Evolutionary conservation across 2,797 vertebrate species (phyloP).

Genomic region (Enteromius thamalakanensis): DNA sequence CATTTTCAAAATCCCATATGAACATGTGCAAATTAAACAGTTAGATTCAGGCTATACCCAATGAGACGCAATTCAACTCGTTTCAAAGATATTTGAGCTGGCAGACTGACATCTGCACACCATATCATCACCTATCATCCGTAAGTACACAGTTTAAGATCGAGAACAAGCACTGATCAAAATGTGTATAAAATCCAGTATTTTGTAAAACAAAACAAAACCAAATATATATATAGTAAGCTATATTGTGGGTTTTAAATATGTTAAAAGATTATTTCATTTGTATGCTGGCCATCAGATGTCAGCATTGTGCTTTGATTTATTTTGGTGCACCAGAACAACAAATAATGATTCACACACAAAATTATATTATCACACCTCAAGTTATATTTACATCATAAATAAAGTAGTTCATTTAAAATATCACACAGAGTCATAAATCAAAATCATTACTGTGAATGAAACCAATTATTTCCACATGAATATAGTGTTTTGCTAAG

Average conservation of each 20-base stretch:
- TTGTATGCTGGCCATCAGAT: conserved; percentile 19
- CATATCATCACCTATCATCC: not conserved
- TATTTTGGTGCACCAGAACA: not conserved
- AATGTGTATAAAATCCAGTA: too few species aligned
- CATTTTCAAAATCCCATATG: conserved; percentile 56
- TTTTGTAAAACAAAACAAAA: not conserved
- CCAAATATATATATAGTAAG: not conserved
- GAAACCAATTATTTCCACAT: not conserved
- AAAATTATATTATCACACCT: conserved; percentile 18
- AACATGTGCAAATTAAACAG: conserved; percentile 47
- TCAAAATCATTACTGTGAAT: not conserved
- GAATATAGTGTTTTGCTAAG: conserved; percentile 35
- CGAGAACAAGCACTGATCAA: not conserved
- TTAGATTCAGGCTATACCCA: conserved; percentile 58
- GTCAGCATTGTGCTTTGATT: conserved; percentile 30
- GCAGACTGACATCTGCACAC: not conserved
- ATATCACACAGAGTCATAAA: conserved; percentile 40
- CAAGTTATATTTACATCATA: conserved; percentile 57
- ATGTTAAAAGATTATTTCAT: not conserved
- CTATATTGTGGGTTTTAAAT: not conserved
- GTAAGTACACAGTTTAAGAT: not conserved
- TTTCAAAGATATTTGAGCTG: conserved; percentile 26
- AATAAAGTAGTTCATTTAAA: conserved; percentile 52
- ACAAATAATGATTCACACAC: conserved; percentile 18
- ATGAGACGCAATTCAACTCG: conserved; percentile 44